Evolutionary conservation across 2,888 invertebrate species (phyloP).

Genomic region (Augiades crinisus): DNA sequence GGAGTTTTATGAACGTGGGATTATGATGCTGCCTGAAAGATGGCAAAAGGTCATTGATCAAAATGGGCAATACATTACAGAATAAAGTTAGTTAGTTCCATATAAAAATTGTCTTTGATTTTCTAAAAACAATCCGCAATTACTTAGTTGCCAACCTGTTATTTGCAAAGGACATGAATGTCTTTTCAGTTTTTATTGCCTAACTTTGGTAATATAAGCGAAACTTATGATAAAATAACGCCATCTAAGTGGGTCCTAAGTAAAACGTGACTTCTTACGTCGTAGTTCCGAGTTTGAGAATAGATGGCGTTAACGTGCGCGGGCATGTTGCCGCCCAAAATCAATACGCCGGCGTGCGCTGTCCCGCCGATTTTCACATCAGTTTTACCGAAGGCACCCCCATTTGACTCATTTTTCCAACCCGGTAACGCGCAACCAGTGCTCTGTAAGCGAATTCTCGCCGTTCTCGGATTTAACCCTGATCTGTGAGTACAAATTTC

Average conservation of each 20-base stretch:
- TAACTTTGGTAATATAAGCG: constrained; percentile 2
- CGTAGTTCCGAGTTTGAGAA: constrained; percentile 32
- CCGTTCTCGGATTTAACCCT: constrained; percentile 47
- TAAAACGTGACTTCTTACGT: neutral
- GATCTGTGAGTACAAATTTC: constrained; percentile 52
- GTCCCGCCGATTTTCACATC: constrained; percentile 59
- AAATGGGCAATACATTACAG: no score
- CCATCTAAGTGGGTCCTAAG: constrained; percentile 7
- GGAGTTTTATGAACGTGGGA: no score
- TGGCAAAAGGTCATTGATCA: no score
- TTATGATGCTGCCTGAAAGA: no score
- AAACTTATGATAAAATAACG: constrained; percentile 27
- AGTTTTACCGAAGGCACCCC: constrained; percentile 66
- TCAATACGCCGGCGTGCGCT: constrained; percentile 72
- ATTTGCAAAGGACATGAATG: neutral
- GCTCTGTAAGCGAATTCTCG: constrained; percentile 51
- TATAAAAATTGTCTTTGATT: no score
- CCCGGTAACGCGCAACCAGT: constrained; percentile 58
- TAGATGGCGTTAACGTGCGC: constrained; percentile 49
- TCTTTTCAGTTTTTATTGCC: neutral
- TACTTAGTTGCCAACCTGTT: no score
- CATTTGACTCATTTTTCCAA: constrained; percentile 57
- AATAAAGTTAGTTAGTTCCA: no score
- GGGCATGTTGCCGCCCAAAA: constrained; percentile 70
- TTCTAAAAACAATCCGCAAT: no score